Evolutionary conservation across 2,797 vertebrate species (phyloP), one percentile per base, ranked within the genome.

Genomic region (Rhinophrynus dorsalis): DNA sequence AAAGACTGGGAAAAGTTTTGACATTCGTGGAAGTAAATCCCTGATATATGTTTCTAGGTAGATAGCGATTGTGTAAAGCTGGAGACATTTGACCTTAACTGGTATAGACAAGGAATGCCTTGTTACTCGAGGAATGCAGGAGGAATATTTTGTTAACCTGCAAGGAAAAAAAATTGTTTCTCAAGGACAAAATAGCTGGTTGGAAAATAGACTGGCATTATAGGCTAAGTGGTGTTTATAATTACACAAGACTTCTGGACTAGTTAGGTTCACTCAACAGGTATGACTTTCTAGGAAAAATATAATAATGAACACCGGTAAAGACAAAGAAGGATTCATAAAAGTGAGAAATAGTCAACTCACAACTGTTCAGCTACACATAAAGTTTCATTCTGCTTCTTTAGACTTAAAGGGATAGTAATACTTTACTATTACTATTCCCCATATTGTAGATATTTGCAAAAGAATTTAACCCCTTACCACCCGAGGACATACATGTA

Each of bases 251-350:
- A 35, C 47, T 61, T 55, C 58, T 62, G 52, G 38, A 60, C 37
- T 26, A 55, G 48, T 70, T 62, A 61, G 12, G 27, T 55, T 70
- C 58, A 70, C 40, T 29, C 38, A 37, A 12, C 27, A 70, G 57
- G 48, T 55, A 61, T 55, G 17, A 62, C 38, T 54, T 60, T 42
- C 56, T 62, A 47, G 26, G 48, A 70, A 32, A 70, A 70, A 62
- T 62, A 62, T 21, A 38, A 44, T 26, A 40, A 3, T 45, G 30
- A 54, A 23, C 17, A 33, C 27, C 35, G 45, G 26, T 15, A 33
- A 11, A 44, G 37, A 69, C 18, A 60, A 61, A 69, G 35, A 52
- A 44, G 38, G 48, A 40, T 55, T 70, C 40, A 54, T 55, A 27
- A 48, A 15, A 17, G 27, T 30, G 32, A 6, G 38, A 2, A 40